A percentile compares a stretch with the other conserved stretches of the same genome.
These are phyloP conservation scores for Encarsia formosa DNA, from an alignment of 2,888 invertebrate genomes.

Conservation along the genomic window DNA sequence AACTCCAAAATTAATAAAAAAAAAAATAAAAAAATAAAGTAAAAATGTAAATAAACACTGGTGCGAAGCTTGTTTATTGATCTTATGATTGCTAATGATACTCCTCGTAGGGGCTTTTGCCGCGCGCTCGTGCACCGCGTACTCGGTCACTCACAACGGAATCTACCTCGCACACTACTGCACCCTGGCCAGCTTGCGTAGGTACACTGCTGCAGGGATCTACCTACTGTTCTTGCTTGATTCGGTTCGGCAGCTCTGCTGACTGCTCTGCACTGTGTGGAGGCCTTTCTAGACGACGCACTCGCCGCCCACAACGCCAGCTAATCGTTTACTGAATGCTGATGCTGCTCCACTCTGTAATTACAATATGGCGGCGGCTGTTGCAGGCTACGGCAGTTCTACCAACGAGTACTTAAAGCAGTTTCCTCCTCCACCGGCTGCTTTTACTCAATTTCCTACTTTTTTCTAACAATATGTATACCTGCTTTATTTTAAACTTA, in stretches of 20 bases:
- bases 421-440: slow-evolving; percentile 23
- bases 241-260: background rate
- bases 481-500: too few species aligned
- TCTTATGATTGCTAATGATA: too few species aligned
- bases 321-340: too few species aligned
- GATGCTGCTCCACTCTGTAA: slow-evolving; percentile 4
- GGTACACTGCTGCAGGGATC: background rate
- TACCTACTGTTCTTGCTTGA: background rate
- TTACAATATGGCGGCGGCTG: slow-evolving; percentile 15
- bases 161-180: slow-evolving; percentile 43
- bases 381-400: background rate
- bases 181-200: too few species aligned
- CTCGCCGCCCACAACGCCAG: background rate
- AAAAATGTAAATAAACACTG: too few species aligned
- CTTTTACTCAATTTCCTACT: too few species aligned
- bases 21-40: too few species aligned
- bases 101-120: background rate
- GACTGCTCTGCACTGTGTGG: background rate
- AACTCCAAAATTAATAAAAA: too few species aligned
- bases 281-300: too few species aligned
- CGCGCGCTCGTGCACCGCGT: background rate
- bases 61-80: too few species aligned
- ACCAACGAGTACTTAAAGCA: background rate
- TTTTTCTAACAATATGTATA: too few species aligned
- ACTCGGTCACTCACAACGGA: slow-evolving; percentile 50